Evolutionary conservation across 1,140 invertebrate genomes (phyloP).

Genomic region (Tetragnatha versicolor): DNA sequence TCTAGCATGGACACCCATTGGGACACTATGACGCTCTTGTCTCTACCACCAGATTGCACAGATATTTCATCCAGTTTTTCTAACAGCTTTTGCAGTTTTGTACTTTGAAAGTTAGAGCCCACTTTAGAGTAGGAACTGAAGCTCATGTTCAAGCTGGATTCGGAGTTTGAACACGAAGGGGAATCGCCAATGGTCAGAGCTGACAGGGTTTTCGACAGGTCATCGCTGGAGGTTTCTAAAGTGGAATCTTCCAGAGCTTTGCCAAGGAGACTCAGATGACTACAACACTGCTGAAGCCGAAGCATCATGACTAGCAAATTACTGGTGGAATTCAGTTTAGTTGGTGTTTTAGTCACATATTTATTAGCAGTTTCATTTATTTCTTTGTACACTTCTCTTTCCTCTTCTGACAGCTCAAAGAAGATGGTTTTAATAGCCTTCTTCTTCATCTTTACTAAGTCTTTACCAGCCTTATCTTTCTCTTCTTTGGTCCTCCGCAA

Average conservation of each 20-base stretch:
- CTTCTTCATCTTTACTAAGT: constrained; percentile 71
- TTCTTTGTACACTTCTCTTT: constrained; percentile 75
- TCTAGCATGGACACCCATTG: constrained; percentile 83
- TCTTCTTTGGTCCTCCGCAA: constrained; percentile 84
- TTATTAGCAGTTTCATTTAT: constrained; percentile 59
- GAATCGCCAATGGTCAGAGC: constrained; percentile 6
- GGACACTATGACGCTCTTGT: constrained; percentile 77
- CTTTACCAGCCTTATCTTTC: constrained; percentile 67
- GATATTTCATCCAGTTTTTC: constrained; percentile 16
- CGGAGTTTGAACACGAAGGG: neutral
- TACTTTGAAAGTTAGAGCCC: neutral
- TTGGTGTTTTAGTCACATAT: neutral
- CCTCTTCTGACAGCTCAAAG: constrained; percentile 71
- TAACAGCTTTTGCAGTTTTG: constrained; percentile 24
- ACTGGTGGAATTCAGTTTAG: constrained; percentile 53
- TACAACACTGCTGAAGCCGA: constrained; percentile 86
- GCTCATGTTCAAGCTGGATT: constrained; percentile 13
- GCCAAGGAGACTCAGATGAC: constrained; percentile 82
- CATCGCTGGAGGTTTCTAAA: neutral
- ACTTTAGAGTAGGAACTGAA: neutral
- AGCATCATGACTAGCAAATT: constrained; percentile 80
- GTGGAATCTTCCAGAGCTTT: constrained; percentile 61
- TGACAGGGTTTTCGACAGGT: neutral
- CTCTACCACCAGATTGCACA: neutral
- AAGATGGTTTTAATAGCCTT: constrained; percentile 68